Percentiles rank a stretch among this genome's conserved stretches.
Conservation (phyloP, 2,113 vertebrate species). For the Salvator merianae region DNA sequence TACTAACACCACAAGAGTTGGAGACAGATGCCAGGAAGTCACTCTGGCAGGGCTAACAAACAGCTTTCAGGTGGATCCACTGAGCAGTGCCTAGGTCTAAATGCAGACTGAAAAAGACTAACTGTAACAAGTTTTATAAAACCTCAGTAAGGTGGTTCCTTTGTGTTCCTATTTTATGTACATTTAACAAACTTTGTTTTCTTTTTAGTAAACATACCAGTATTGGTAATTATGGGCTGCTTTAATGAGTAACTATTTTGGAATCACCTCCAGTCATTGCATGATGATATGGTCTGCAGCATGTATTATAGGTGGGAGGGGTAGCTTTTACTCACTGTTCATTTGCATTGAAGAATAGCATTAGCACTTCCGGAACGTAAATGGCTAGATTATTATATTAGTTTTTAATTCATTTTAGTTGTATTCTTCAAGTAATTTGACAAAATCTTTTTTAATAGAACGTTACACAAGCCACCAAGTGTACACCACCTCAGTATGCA, state of each 20-base stretch:
- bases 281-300: not conserved
- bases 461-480: constrained; percentile 46
- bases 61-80: too few relatives aligned
- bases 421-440: not conserved
- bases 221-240: not conserved
- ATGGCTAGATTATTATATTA: constrained; percentile 1
- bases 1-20: too few relatives aligned
- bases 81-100: too few relatives aligned
- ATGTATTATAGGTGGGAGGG: not conserved
- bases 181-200: not conserved
- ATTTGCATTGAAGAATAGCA: not conserved
- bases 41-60: too few relatives aligned
- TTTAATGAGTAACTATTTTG: not conserved
- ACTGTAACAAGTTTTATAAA: not conserved
- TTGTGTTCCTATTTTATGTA: not conserved
- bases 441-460: constrained; percentile 67
- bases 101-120: not conserved
- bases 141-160: not conserved
- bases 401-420: constrained; percentile 12
- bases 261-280: not conserved
- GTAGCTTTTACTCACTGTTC: not conserved
- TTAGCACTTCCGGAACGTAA: not conserved
- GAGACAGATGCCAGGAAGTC: too few relatives aligned
- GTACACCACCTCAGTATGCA: constrained; percentile 61
- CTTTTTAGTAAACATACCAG: not conserved